Base-by-base conservation (phyloP, 2,113 vertebrate genomes). In the Larimichthys crocea region DNA sequence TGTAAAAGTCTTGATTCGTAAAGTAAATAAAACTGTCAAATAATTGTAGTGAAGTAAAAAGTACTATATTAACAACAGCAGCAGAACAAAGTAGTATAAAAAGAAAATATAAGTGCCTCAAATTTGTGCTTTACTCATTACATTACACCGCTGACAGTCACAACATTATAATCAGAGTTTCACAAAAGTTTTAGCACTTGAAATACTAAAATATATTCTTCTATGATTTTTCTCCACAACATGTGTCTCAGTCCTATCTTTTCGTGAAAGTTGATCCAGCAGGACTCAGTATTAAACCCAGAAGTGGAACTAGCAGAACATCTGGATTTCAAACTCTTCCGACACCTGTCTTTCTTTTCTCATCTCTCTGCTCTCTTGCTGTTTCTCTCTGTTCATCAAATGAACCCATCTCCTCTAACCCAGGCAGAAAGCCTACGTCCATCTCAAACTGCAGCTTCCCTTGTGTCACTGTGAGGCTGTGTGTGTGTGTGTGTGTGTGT, bases 261-360 rank as follows among this genome's bases (percentile, higher is more conserved):
- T 48, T n/a, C 0, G 5, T 48, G 26, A 6, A 59, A 59, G 29
- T 9, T 19, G 26, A 31, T 60, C 57, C 26, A 59, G 17, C 56
- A 60, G 42, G 15, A 48, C 10, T 5, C 26, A 40, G 11, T 17
- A 4, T 75, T 53, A 59, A n/a, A 80, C 42, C 50, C 29, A 26
- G 66, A 52, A 15, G 29, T 73, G 31, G 5, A 67, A 72, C 0
- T 66, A 61, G 53, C 49, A 59, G 62, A 53, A 67, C 26, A 15
- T 66, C 49, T 10, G 10, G 22, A 24, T 64, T 31, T 66, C 42
- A 44, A 17, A 71, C 17, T 29, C 10, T 35, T 62, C 31, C n/a
- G 55, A 74, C 53, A 74, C 71, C 82, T 86, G 74, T 72, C 40
- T 61, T 52, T 64, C 7, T 17, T 71, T 73, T 78, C 48, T 57